phyloP scores from a whole-genome alignment of 2,888 invertebrate species.

The Aethes cnicana region DNA sequence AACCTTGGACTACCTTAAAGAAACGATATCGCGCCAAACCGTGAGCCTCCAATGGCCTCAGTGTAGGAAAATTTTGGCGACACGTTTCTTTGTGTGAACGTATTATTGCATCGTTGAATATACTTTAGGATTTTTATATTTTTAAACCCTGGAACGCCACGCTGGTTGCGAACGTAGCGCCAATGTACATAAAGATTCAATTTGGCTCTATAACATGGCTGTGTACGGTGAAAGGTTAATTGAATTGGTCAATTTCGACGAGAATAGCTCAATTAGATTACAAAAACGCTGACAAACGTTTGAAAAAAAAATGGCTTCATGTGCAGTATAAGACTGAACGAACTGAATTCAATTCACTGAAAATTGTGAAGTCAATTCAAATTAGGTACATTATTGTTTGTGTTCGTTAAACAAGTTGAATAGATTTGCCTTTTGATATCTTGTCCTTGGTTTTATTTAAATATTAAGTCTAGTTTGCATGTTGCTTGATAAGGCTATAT shows the following conservation, averaged over 20 bases:
- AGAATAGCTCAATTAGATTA: conserved; percentile 58
- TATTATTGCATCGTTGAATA: conserved; percentile 19
- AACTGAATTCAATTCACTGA: conserved; percentile 25
- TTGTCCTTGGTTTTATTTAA: neutral
- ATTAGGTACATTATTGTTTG: conserved; percentile 14
- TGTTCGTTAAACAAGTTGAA: conserved; percentile 27
- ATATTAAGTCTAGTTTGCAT: conserved; percentile 10
- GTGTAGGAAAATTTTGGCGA: conserved; percentile 49
- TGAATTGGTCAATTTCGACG: conserved; percentile 13
- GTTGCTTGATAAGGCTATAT: neutral
- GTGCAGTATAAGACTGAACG: conserved; percentile 57
- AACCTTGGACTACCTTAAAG: conserved; percentile 56
- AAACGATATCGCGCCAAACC: conserved; percentile 49
- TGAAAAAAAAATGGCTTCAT: conserved; percentile 42
- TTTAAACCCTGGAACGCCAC: conserved; percentile 9
- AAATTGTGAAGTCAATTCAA: conserved; percentile 17
- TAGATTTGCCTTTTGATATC: conserved; percentile 12
- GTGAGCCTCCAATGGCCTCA: conserved; percentile 49
- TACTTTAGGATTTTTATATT: conserved; percentile 24
- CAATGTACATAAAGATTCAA: too few relatives aligned
- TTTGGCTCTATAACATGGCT: too few relatives aligned
- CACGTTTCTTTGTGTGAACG: conserved; percentile 35
- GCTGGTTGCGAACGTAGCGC: too few relatives aligned
- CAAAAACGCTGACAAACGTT: conserved; percentile 42
- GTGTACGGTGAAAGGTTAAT: too few relatives aligned